Evolutionary conservation across 2,888 invertebrate species (phyloP).

Genomic region (Labia minor): DNA sequence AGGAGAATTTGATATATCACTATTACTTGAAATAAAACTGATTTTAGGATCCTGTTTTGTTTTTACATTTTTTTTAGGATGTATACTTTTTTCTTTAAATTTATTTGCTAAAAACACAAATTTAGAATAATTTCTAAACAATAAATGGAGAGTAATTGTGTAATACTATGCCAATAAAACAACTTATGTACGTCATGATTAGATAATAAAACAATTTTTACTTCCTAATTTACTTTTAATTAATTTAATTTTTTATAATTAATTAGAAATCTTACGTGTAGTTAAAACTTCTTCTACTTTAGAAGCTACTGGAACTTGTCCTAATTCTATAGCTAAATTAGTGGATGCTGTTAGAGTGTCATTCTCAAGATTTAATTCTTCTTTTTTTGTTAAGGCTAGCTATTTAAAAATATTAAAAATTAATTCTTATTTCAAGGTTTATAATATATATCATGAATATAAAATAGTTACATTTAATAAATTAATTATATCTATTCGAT

Average conservation of each 20-base stretch:
- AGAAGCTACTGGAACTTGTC: slow-evolving; percentile 24
- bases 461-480: slow-evolving; percentile 39
- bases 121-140: not conserved
- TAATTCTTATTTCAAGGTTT: not conserved
- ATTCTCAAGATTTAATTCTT: slow-evolving; percentile 16
- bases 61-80: slow-evolving; percentile 8
- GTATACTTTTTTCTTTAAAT: not conserved
- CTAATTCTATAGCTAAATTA: slow-evolving; percentile 23
- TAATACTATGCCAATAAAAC: too few species aligned
- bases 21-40: not conserved
- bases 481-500: slow-evolving; percentile 48
- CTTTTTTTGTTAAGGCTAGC: not conserved
- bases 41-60: slow-evolving; percentile 26
- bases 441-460: not conserved
- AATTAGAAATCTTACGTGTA: slow-evolving; percentile 14
- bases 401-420: not conserved
- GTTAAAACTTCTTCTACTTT: slow-evolving; percentile 27
- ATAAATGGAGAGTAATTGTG: not conserved
- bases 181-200: too few species aligned
- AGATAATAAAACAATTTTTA: too few species aligned
- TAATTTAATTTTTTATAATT: not conserved
- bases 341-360: slow-evolving; percentile 35
- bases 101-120: not conserved
- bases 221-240: too few species aligned
- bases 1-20: slow-evolving; percentile 29